Conservation (phyloP, 2,888 invertebrate genomes). For the Disparrhopalites patrizii region DNA sequence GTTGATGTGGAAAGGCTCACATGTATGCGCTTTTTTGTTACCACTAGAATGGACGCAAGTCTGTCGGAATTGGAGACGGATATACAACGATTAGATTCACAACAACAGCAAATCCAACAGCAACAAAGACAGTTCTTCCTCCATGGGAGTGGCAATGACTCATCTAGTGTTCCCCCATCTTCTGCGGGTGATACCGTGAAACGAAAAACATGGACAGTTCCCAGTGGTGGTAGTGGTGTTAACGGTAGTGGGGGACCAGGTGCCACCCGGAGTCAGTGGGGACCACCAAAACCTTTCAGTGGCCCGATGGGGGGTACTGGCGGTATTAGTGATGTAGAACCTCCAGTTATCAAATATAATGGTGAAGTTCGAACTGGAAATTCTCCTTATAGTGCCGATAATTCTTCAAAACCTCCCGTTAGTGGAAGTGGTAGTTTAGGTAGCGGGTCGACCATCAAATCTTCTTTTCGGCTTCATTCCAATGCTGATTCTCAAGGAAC, state of each 20-base stretch:
- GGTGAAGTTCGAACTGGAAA: conserved; percentile 40
- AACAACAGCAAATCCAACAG: conserved; percentile 69
- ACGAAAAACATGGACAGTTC: conserved; percentile 43
- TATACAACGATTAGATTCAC: conserved; percentile 80
- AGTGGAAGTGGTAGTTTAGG: conserved; percentile 13
- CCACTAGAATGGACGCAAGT: conserved; percentile 91
- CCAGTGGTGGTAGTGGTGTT: conserved; percentile 25
- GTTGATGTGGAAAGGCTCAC: not conserved
- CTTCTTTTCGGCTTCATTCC: conserved; percentile 46
- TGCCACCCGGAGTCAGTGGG: conserved; percentile 48
- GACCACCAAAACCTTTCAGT: conserved; percentile 46
- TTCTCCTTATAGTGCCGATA: conserved; percentile 31
- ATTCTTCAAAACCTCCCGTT: conserved; percentile 6
- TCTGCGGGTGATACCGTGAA: conserved; percentile 37
- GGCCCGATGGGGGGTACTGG: too few relatives aligned
- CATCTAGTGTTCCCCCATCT: conserved; percentile 49
- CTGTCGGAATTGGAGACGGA: conserved; percentile 91
- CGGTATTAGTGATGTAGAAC: conserved; percentile 28
- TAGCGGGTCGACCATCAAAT: conserved; percentile 28
- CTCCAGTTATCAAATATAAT: conserved; percentile 35
- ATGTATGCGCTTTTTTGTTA: too few relatives aligned
- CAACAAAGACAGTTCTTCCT: conserved; percentile 45
- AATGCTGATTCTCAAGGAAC: conserved; percentile 47
- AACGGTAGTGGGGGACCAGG: conserved; percentile 17
- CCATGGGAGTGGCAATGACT: conserved; percentile 47